Evolutionary conservation across 1,140 invertebrate genomes (phyloP), one percentile per base, ranked within the genome.

Genomic region (Drosophila sturtevanti): DNA sequence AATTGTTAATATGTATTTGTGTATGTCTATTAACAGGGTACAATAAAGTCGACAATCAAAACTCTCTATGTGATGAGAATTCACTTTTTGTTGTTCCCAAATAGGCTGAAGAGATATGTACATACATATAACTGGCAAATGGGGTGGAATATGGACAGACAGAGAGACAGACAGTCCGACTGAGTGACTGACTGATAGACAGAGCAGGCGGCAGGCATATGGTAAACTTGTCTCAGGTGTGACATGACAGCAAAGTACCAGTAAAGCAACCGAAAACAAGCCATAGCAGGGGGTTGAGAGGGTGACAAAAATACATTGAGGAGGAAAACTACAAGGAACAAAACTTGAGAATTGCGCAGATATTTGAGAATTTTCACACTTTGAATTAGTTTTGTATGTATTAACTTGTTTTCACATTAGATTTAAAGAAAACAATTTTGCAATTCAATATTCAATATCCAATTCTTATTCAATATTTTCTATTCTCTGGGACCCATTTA

Each of bases 171-270:
- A 60, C 68, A 59, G 65, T 68, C 77, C 18, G 48, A 54, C 54
- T 27, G 24, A 24, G 2, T 24, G 22, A 24, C 27, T 16, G 21
- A 16, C 65, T 37, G 51, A 37, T 24, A 22, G 44, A 35, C 16
- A 44, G 27, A 60, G 31, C 18, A 54, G 67, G 35, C 54, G 69
- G 61, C 48, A 67, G 71, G 64, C 78, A 87, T 86, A 86, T 86
- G 82, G 82, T 76, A 76, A 76, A 87, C 84, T 87, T 82, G 66
- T 77, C 66, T 82, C 84, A 87, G 82, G 84, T 87, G 82, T 79
- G 80, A 56, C 41, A 48, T 48, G 41, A 48, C 41, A 48, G 16
- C 41, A 48, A 21, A 48, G 41, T 9, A 48, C 16, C 18, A 48
- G 41, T n/a, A 48, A 48, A 48, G 10, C 18, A 2, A 38, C 37